These are phyloP conservation scores for Melanotaenia parkinsoni DNA, from an alignment of 2,797 vertebrate species.

Conservation along the genomic window DNA sequence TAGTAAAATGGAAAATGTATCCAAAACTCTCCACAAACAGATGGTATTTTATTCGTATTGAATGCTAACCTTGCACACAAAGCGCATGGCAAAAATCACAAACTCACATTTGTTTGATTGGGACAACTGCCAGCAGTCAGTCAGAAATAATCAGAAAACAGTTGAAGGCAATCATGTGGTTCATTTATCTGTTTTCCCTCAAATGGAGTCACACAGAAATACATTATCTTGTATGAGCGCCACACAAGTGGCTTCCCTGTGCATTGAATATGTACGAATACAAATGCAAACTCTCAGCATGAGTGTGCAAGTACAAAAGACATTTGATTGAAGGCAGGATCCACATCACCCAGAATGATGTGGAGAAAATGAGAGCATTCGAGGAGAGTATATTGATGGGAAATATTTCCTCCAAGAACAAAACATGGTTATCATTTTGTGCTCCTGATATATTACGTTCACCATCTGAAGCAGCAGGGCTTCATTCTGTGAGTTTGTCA, in stretches of 20 bases:
- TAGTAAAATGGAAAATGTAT: no score
- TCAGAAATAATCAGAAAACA: conserved; percentile 17
- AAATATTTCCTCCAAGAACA: conserved; percentile 35
- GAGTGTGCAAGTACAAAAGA: conserved; percentile 57
- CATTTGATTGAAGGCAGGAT: conserved; percentile 62
- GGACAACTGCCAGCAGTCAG: not conserved
- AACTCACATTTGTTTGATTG: not conserved
- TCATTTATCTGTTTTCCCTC: conserved; percentile 45
- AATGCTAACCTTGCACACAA: not conserved
- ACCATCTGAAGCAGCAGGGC: conserved; percentile 11
- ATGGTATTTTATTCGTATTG: not conserved
- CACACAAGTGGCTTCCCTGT: conserved; percentile 20
- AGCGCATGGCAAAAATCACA: not conserved
- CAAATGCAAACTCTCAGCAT: conserved; percentile 67
- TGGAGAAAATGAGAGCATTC: conserved; percentile 45
- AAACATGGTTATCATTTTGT: conserved; percentile 39
- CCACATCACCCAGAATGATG: conserved; percentile 53
- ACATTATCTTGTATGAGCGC: conserved; percentile 27
- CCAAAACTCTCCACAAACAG: no score
- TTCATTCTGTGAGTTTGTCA: conserved; percentile 18
- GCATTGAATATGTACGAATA: conserved; percentile 68
- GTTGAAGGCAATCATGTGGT: conserved; percentile 51
- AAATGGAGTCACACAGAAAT: conserved; percentile 35
- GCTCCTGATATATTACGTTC: conserved; percentile 29
- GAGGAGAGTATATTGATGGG: conserved; percentile 39